Conservation (phyloP, 1,140 invertebrate species). For the Drosophila pruinosa region DNA sequence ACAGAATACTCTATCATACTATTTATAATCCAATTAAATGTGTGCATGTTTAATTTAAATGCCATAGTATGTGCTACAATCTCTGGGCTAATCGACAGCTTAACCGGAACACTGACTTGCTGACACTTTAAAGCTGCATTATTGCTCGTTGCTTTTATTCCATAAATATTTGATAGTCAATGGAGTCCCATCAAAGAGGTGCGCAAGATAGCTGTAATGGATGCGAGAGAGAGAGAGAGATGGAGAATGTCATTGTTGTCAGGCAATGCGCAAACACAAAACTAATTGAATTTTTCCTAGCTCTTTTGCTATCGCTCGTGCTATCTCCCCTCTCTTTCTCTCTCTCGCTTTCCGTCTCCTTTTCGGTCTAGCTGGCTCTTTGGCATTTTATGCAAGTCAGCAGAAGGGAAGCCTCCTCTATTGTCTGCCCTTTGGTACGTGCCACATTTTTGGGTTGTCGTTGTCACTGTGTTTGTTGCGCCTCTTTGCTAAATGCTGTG, state of each 20-base stretch:
- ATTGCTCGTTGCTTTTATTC: slow-evolving; percentile 31
- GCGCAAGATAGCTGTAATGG: neutral
- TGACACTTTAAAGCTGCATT: slow-evolving; percentile 31
- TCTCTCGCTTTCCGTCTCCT: neutral
- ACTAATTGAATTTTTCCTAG: slow-evolving; percentile 76
- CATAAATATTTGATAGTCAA: slow-evolving; percentile 60
- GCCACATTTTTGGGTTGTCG: slow-evolving; percentile 59
- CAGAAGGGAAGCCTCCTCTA: slow-evolving; percentile 20
- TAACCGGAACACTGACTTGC: neutral
- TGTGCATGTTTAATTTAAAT: neutral
- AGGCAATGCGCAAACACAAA: slow-evolving; percentile 80
- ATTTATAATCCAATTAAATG: slow-evolving; percentile 4
- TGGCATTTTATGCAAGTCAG: slow-evolving; percentile 47
- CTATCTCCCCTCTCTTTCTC: neutral
- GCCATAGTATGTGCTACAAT: neutral
- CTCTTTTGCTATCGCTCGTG: slow-evolving; percentile 13
- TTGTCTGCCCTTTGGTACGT: slow-evolving; percentile 47
- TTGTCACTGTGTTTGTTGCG: slow-evolving; percentile 21
- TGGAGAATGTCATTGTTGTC: slow-evolving; percentile 58
- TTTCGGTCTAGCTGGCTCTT: slow-evolving; percentile 1
- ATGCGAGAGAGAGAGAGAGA: neutral
- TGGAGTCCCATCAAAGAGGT: neutral
- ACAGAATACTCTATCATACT: neutral
- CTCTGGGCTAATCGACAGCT: neutral
- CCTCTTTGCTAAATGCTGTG: neutral